Evolutionary conservation across 2,888 invertebrate genomes (phyloP), one percentile per base, ranked within the genome.

Genomic region (Nomada fabriciana): DNA sequence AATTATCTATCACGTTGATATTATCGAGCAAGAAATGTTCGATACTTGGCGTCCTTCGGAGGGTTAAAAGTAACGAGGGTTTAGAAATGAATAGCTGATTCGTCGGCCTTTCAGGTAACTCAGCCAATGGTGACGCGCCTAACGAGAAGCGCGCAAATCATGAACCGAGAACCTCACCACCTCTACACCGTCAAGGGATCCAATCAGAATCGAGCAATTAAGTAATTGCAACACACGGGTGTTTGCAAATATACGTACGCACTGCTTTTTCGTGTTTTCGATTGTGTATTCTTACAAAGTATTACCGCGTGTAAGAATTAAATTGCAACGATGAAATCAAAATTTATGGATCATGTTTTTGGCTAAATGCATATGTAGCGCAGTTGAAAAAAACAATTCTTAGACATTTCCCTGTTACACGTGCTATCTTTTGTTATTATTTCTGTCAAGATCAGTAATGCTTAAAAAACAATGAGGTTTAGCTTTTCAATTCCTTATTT

Each of bases 191-290:
- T 64, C 23, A 10, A 47, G 18, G 70, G 52, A 74, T 36, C 86
- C 85, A 88, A 88, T 88, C 86, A 82, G 71, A 79, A 80, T 69
- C 65, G 63, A 85, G 85, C 82, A 86, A 88, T 88, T 88, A 88
- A 85, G 83, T 83, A 82, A 86, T 85, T 82, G 79, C 82, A 55
- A 61, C 68, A 77, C 76, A 57, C 52, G 47, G 15, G 9, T 18
- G 59, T 52, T 70, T 64, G 36, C 43, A 64, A 52, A 63, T 43
- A 59, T 43, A 50, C 47, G 71, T 55, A 53, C 65, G 70, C 61
- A 50, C 61, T 23, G 11, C 61, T 50, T 47, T 69, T 76, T 65
- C 55, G 63, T 20, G 57, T 55, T 55, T 76, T 53, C 20, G 29
- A 15, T 11, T 57, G n/a, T 64, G 18, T 42, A 15, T 64, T 60